Evolutionary conservation across 2,113 vertebrate species (phyloP), one percentile per base, ranked within the genome.

Genomic region (Proteles cristata): DNA sequence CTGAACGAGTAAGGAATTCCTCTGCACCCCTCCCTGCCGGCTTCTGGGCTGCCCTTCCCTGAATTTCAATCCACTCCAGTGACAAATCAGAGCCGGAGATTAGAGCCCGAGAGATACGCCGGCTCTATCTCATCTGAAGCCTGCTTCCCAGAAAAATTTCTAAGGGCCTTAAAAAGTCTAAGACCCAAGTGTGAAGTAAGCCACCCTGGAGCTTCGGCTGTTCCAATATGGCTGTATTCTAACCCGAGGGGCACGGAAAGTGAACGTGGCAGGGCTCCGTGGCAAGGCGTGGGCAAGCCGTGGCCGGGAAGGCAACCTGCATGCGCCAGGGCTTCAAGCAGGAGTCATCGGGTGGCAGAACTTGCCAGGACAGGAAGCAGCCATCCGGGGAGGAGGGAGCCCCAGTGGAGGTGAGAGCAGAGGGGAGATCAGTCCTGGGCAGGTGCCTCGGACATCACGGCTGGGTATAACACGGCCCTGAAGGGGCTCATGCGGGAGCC

Each of bases 261-360:
- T 43, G 35, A 23, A 28, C 2, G 25, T 3, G 25, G 61, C 15
- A 4, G 74, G 2, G 74, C 26, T 73, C 48, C 1, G n/a, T 16
- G 45, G 5, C 58, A 15, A 19, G 61, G 43, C 31, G 25, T 63
- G 61, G 61, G 61, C 58, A 19, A 58, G 5, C 25, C 5, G 33
- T 58, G 15, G 53, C 23, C 43, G 17, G 33, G 17, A 15, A 31
- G 66, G 53, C 33, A 5, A 25, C n/a, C 61, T 17, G 35, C 14
- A 76, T 15, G 53, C 14, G 10, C 10, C 23, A 4, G 33, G 33
- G 35, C 26, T 55, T 1, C 33, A 50, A 17, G 31, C 19, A 0
- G 28, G 43, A 3, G 21, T 19, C 5, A 0, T 50, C 1, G 1
- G 9, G 53, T 0, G 2, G 21, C 3, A 21, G 26, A 28, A 45